phyloP scores from a whole-genome alignment of 2,888 invertebrate genomes.

The Habroteleia sp. region DNA sequence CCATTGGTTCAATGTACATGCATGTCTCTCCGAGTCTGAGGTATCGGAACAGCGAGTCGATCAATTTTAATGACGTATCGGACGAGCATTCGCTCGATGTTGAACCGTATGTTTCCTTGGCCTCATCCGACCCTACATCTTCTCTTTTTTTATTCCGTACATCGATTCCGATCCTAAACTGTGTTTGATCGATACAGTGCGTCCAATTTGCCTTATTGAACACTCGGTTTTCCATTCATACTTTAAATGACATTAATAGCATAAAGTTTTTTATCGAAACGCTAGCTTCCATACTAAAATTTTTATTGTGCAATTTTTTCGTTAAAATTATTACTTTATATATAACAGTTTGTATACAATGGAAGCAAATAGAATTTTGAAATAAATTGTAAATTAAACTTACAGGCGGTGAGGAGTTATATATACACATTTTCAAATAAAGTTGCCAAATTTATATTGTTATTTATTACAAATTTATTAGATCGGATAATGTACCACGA shows the following conservation, averaged over 20 bases:
- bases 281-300: too few species aligned
- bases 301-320: too few species aligned
- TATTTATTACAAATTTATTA: too few species aligned
- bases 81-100: constrained; percentile 30
- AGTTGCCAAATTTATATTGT: too few species aligned
- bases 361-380: too few species aligned
- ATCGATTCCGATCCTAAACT: constrained; percentile 34
- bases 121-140: constrained; percentile 38
- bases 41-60: constrained; percentile 54
- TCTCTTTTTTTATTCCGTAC: constrained; percentile 19
- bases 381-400: too few species aligned
- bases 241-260: constrained; percentile 19
- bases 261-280: too few species aligned
- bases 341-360: too few species aligned
- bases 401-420: too few species aligned
- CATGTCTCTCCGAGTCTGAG: constrained; percentile 48
- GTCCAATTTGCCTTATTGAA: constrained; percentile 49
- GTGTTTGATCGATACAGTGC: constrained; percentile 42
- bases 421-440: too few species aligned
- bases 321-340: too few species aligned
- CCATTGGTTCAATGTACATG: constrained; percentile 61
- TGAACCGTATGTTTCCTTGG: constrained; percentile 48
- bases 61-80: constrained; percentile 63
- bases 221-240: constrained; percentile 16
- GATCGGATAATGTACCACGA: too few species aligned